These are phyloP conservation scores for Anas capensis DNA, from an alignment of 2,797 vertebrate species.

Conservation along the genomic window DNA sequence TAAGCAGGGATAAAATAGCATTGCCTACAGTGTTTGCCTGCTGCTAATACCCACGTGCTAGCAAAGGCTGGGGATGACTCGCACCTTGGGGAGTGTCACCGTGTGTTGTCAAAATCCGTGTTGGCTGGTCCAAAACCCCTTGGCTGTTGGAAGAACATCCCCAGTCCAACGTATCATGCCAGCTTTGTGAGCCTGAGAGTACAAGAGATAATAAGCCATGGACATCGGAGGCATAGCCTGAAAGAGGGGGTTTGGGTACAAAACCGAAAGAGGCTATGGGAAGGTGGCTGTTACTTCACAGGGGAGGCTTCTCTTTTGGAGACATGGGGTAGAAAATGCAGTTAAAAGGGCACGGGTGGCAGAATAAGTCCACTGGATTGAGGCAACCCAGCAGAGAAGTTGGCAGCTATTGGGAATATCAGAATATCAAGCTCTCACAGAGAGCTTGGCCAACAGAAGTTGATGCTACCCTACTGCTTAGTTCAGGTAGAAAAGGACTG, in stretches of 20 bases:
- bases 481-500: background rate
- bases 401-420: background rate
- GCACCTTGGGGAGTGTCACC: background rate
- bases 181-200: fast-evolving
- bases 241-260: background rate
- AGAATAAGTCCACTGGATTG: background rate
- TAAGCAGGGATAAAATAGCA: background rate
- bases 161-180: fast-evolving
- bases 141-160: background rate
- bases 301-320: background rate
- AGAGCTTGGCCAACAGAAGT: background rate
- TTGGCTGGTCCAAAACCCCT: background rate
- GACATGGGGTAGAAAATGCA: background rate
- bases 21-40: background rate
- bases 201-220: background rate
- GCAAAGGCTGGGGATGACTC: background rate
- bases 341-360: too few species aligned
- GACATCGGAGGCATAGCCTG: background rate
- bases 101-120: background rate
- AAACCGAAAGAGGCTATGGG: background rate
- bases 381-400: background rate
- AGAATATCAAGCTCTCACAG: background rate
- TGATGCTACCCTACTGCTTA: background rate
- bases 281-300: background rate
- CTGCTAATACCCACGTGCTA: background rate